phyloP scores from a whole-genome alignment of 1,140 invertebrate genomes.

The Megathymus violae region DNA sequence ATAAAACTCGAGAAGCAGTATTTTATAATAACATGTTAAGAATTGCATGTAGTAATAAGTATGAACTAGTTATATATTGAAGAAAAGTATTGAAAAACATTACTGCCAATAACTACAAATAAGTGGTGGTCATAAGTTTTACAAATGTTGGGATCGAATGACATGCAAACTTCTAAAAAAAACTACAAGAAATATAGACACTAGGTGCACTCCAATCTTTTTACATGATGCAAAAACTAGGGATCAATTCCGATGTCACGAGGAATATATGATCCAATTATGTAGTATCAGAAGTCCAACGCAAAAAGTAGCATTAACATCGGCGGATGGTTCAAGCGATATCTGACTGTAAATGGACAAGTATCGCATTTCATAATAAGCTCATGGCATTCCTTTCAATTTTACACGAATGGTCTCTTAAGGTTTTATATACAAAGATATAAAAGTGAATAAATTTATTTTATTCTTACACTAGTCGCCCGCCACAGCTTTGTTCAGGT shows the following conservation, averaged over 20 bases:
- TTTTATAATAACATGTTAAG: no score
- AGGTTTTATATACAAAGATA: no score
- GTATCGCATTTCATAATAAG: constrained; percentile 33
- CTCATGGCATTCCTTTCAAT: constrained; percentile 25
- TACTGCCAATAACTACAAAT: constrained; percentile 1
- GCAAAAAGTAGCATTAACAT: constrained; percentile 30
- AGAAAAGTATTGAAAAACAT: no score
- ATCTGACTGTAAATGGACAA: constrained; percentile 30
- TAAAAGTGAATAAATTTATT: no score
- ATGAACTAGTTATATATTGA: no score
- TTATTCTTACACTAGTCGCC: no score
- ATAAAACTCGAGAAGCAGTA: no score
- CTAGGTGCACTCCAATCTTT: constrained; percentile 17
- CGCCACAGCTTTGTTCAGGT: no score
- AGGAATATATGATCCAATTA: constrained; percentile 35
- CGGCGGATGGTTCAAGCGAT: constrained; percentile 14
- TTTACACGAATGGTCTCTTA: constrained; percentile 7
- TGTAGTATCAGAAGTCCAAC: constrained; percentile 24
- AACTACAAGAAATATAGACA: constrained; percentile 15
- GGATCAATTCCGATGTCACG: constrained; percentile 33
- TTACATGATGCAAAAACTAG: constrained; percentile 20
- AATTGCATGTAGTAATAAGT: no score
- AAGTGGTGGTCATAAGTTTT: constrained; percentile 6
- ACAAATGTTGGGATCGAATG: constrained; percentile 6
- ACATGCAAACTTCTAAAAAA: constrained; percentile 8